Percentiles rank a stretch among this genome's conserved stretches.
Conservation (phyloP, 2,797 vertebrate genomes). For the Phataginus tricuspis region DNA sequence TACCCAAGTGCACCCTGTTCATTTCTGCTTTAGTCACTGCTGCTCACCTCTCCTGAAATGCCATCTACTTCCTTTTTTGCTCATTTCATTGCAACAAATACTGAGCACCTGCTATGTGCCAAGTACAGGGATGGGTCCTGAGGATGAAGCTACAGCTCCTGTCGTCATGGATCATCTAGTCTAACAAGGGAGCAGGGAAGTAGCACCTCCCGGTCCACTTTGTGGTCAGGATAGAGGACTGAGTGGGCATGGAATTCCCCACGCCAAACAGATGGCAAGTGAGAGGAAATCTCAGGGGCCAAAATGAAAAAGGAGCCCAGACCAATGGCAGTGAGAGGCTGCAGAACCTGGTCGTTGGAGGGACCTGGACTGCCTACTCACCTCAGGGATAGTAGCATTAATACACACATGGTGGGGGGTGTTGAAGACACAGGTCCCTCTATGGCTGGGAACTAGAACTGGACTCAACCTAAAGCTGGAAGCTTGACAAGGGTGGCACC, state of each 20-base stretch:
- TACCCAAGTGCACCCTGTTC: neutral
- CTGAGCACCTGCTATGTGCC: neutral
- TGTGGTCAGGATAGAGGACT: neutral
- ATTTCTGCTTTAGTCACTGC: neutral
- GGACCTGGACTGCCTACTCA: neutral
- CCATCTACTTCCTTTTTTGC: neutral
- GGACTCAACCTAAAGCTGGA: neutral
- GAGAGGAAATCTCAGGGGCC: neutral
- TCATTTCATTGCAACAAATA: neutral
- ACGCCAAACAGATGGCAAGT: neutral
- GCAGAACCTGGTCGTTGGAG: neutral
- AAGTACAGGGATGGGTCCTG: neutral
- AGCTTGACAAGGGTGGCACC: neutral
- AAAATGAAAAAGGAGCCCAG: neutral
- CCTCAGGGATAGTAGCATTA: no score
- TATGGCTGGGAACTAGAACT: neutral
- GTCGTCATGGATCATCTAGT: neutral
- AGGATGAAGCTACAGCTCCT: neutral
- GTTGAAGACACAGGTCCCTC: neutral
- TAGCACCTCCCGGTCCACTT: neutral
- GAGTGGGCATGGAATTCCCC: neutral
- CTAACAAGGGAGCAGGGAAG: neutral
- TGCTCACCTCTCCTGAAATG: neutral
- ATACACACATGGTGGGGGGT: fast-evolving
- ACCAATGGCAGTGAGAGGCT: neutral